phyloP scores from a whole-genome alignment of 1,140 invertebrate species.

The Hylyphantes graminicola region DNA sequence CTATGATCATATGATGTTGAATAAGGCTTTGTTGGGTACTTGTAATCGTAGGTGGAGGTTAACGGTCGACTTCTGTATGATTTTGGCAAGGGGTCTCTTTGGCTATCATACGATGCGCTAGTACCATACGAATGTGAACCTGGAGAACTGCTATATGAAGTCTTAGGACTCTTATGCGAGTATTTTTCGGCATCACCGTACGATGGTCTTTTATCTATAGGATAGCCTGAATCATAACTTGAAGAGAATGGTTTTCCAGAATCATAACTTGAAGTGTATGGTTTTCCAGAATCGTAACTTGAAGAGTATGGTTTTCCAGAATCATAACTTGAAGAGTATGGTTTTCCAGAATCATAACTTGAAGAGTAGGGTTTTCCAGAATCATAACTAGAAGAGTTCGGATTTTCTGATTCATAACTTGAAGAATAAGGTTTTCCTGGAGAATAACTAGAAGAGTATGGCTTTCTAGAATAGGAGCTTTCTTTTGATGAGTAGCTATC shows the following conservation, averaged over 20 bases:
- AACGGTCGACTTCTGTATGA: not conserved
- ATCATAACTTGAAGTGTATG: slow-evolving; percentile 7
- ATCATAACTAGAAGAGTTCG: too few species aligned
- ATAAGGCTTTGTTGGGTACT: not conserved
- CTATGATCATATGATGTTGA: not conserved
- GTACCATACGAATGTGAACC: not conserved
- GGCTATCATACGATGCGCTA: not conserved
- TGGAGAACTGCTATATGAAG: not conserved
- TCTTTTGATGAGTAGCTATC: slow-evolving; percentile 5
- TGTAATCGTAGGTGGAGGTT: not conserved
- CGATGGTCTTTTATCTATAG: not conserved
- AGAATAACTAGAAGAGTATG: not conserved
- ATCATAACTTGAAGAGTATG: too few species aligned
- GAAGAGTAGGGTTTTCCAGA: not conserved
- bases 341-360: not conserved
- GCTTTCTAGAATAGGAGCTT: not conserved
- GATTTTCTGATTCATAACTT: not conserved
- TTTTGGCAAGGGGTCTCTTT: too few species aligned
- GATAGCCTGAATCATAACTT: slow-evolving; percentile 6
- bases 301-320: not conserved
- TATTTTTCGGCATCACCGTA: not conserved
- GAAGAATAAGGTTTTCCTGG: not conserved
- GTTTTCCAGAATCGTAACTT: too few species aligned
- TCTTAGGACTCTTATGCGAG: not conserved
- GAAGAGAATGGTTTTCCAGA: not conserved